These are phyloP conservation scores for Hoplostethus mediterraneus DNA, from an alignment of 2,797 vertebrate species.

Conservation along the genomic window DNA sequence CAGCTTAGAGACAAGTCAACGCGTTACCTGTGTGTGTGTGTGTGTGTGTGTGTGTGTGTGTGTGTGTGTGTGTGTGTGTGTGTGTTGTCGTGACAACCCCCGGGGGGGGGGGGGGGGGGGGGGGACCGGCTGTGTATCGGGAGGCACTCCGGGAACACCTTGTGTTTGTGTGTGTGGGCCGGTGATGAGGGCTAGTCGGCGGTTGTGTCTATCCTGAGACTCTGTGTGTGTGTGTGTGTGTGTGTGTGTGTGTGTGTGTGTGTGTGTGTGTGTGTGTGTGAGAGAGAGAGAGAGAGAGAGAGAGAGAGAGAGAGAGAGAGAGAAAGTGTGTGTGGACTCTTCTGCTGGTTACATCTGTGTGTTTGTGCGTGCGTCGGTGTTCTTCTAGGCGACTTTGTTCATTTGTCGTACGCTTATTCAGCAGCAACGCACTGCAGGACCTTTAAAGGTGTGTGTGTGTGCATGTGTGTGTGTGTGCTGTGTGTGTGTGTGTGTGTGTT, in stretches of 20 bases:
- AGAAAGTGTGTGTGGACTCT: neutral
- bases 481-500: neutral
- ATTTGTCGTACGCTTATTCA: too few species aligned
- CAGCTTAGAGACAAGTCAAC: conserved; percentile 55
- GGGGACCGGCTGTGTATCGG: conserved; percentile 45
- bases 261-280: conserved; percentile 9
- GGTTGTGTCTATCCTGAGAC: conserved; percentile 30
- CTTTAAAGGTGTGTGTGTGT: neutral
- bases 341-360: neutral
- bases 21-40: conserved; percentile 34
- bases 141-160: conserved; percentile 38
- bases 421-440: too few species aligned
- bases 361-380: too few species aligned
- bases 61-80: conserved; percentile 12
- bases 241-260: conserved; percentile 14
- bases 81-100: conserved; percentile 42
- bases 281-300: too few species aligned
- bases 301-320: too few species aligned
- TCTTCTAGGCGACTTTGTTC: too few species aligned
- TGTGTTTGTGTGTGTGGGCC: conserved; percentile 58
- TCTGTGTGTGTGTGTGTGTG: conserved; percentile 10
- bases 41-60: too few species aligned
- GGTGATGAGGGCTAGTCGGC: conserved; percentile 37
- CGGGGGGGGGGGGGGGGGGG: too few species aligned
- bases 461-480: neutral